A percentile compares a stretch with the other conserved stretches of the same genome.
These are phyloP conservation scores for Brachylomia viminalis DNA, from an alignment of 2,888 invertebrate genomes.

Conservation along the genomic window DNA sequence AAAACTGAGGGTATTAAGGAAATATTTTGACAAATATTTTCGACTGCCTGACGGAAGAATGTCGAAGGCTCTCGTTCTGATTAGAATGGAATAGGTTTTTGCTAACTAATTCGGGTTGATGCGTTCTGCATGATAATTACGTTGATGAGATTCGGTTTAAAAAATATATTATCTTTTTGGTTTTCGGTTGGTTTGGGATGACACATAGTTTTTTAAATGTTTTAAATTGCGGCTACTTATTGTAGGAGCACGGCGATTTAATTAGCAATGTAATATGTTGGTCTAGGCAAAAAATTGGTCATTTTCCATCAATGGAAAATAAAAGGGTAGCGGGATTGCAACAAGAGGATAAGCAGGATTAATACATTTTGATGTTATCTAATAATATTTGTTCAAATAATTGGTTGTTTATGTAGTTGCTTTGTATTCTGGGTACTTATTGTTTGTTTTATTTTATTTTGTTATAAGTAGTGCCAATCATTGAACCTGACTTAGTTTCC, in stretches of 20 bases:
- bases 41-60: slow-evolving; percentile 68
- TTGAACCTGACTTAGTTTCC: no score
- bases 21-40: slow-evolving; percentile 67
- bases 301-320: no score
- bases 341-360: background rate
- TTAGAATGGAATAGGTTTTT: slow-evolving; percentile 64
- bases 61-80: slow-evolving; percentile 60
- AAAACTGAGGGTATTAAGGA: slow-evolving; percentile 60
- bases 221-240: background rate
- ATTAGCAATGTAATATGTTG: background rate
- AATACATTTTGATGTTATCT: no score
- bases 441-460: no score
- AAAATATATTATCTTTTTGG: slow-evolving; percentile 17
- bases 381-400: no score
- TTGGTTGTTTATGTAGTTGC: no score
- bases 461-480: no score
- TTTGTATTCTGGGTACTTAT: no score
- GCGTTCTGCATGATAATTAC: slow-evolving; percentile 61
- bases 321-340: background rate
- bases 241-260: background rate
- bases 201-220: background rate
- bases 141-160: slow-evolving; percentile 47
- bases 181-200: background rate
- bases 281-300: background rate
- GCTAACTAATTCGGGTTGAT: slow-evolving; percentile 56